Evolutionary conservation across 23 tunicate genomes (phyloP).

Genomic region (Trididemnum nubilum): DNA sequence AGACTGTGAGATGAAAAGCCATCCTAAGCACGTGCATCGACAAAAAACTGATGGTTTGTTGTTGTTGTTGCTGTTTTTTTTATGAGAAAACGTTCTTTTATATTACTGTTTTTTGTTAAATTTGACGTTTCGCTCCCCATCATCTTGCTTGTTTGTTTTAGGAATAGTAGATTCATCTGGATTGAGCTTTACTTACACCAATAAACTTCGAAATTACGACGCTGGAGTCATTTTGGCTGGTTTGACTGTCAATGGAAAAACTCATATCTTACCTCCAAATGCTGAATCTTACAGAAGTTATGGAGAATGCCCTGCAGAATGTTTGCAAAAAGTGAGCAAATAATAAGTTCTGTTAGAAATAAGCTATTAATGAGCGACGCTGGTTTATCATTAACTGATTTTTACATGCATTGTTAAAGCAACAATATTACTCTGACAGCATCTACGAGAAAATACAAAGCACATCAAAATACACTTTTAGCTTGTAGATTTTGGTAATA

Average conservation of each 20-base stretch:
- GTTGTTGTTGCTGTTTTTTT: too few relatives aligned
- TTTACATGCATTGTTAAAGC: neutral
- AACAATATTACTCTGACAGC: neutral
- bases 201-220: conserved; percentile 46
- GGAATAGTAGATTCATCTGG: conserved; percentile 55
- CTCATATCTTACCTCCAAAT: conserved; percentile 49
- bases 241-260: neutral
- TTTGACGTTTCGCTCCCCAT: too few relatives aligned
- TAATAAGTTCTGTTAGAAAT: too few relatives aligned
- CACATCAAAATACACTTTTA: too few relatives aligned
- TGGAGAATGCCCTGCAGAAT: conserved; percentile 36
- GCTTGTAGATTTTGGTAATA: too few relatives aligned
- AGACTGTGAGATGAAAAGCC: too few relatives aligned
- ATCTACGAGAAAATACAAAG: too few relatives aligned
- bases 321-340: conserved; percentile 30
- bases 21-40: too few relatives aligned
- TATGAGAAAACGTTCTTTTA: too few relatives aligned
- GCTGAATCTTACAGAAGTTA: conserved; percentile 19
- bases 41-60: too few relatives aligned
- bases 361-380: too few relatives aligned
- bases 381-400: neutral
- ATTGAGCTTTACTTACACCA: conserved; percentile 35
- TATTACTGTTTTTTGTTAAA: neutral
- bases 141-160: too few relatives aligned
- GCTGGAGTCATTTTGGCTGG: conserved; percentile 51